Percentiles rank a stretch among this genome's conserved stretches.
These are phyloP conservation scores for Salticus scenicus DNA, from an alignment of 2,888 invertebrate species.

Conservation along the genomic window DNA sequence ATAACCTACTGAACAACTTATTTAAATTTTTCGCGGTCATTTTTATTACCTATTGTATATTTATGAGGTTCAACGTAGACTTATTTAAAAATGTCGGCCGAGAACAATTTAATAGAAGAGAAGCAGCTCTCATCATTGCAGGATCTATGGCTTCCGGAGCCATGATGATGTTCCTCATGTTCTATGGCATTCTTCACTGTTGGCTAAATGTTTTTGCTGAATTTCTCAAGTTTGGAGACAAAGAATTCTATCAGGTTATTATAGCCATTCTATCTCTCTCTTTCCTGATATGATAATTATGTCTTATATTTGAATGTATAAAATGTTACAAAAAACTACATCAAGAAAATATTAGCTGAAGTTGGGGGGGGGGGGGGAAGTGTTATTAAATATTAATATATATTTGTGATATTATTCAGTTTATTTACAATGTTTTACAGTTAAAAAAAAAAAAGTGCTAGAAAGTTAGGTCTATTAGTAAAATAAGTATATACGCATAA, in stretches of 20 bases:
- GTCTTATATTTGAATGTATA: background rate
- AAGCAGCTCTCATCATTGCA: constrained; percentile 76
- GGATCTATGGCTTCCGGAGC: constrained; percentile 85
- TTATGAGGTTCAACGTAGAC: constrained; percentile 44
- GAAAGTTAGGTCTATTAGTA: no score
- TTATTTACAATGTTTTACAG: no score
- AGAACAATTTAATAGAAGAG: constrained; percentile 13
- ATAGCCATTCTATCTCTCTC: no score
- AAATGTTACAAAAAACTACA: no score
- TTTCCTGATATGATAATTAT: background rate
- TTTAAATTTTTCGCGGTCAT: constrained; percentile 86
- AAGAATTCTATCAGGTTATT: constrained; percentile 85
- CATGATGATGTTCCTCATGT: constrained; percentile 83
- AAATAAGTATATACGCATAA: no score
- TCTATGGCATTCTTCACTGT: constrained; percentile 91
- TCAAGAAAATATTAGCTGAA: no score
- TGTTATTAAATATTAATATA: no score
- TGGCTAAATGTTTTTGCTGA: constrained; percentile 96
- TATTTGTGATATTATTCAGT: no score
- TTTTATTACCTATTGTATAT: constrained; percentile 80
- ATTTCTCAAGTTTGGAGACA: constrained; percentile 88
- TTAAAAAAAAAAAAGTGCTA: no score
- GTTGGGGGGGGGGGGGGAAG: no score
- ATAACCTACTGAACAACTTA: constrained; percentile 81
- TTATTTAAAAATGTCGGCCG: constrained; percentile 29